These are phyloP conservation scores for Drosophila paucipuncta DNA, from an alignment of 2,888 invertebrate species.

Conservation along the genomic window DNA sequence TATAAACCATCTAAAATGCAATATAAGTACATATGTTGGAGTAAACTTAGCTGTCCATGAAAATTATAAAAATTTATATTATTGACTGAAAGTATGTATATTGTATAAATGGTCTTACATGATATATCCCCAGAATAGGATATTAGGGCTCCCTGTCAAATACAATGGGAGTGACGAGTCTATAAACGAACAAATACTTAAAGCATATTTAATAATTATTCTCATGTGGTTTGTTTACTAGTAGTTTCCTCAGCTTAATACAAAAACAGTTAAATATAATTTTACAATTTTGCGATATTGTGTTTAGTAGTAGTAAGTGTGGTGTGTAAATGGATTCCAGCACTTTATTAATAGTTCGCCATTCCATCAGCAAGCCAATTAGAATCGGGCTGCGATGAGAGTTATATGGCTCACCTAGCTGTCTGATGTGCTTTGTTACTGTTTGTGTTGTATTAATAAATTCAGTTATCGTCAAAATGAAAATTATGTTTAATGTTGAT, in stretches of 20 bases:
- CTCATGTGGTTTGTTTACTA: conserved; percentile 23
- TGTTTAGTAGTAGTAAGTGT: conserved; percentile 1
- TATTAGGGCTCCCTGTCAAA: conserved; percentile 48
- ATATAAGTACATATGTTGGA: conserved; percentile 69
- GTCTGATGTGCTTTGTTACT: not conserved
- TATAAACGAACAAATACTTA: conserved; percentile 51
- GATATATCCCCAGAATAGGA: conserved; percentile 43
- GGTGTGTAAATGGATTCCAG: conserved; percentile 19
- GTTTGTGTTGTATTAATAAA: conserved; percentile 14
- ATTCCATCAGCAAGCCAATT: not conserved
- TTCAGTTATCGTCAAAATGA: conserved; percentile 26
- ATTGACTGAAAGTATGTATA: conserved; percentile 49
- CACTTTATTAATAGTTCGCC: conserved; percentile 15
- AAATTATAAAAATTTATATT: conserved; percentile 55
- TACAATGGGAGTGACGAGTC: conserved; percentile 44
- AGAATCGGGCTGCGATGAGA: conserved; percentile 6
- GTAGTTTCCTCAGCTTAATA: conserved; percentile 18
- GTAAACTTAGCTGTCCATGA: conserved; percentile 53
- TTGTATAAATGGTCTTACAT: conserved; percentile 49
- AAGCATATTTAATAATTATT: conserved; percentile 41
- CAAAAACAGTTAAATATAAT: conserved; percentile 19
- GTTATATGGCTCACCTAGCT: conserved; percentile 12
- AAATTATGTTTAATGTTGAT: conserved; percentile 32
- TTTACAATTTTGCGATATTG: conserved; percentile 25
- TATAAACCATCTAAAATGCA: conserved; percentile 69